Evolutionary conservation across 2,888 invertebrate genomes (phyloP).

Genomic region (Epistrophe eligans): DNA sequence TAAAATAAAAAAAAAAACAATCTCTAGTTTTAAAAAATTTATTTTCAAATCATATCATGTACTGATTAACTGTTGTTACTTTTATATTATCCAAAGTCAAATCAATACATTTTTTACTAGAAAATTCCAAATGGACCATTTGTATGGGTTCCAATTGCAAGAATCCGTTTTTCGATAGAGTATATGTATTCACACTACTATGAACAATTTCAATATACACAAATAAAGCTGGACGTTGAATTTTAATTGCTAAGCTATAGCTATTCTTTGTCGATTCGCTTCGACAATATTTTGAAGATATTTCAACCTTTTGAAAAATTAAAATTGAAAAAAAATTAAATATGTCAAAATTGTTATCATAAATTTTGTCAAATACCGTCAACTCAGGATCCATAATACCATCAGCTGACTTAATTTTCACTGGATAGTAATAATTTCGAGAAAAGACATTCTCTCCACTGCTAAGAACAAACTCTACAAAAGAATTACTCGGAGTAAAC

Average conservation of each 20-base stretch:
- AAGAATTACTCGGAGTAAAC: constrained; percentile 79
- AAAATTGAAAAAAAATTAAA: background rate
- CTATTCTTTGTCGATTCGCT: constrained; percentile 74
- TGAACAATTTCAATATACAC: constrained; percentile 81
- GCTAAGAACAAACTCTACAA: constrained; percentile 85
- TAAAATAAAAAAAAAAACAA: background rate
- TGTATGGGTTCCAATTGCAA: constrained; percentile 81
- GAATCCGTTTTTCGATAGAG: constrained; percentile 82
- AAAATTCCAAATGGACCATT: constrained; percentile 80
- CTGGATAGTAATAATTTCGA: constrained; percentile 88
- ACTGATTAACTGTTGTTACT: constrained; percentile 82
- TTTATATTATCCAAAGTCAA: constrained; percentile 79
- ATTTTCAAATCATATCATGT: constrained; percentile 76
- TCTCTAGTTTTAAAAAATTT: background rate
- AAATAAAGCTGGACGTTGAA: constrained; percentile 82
- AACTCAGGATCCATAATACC: constrained; percentile 86
- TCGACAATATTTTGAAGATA: constrained; percentile 78
- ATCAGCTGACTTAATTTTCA: constrained; percentile 85
- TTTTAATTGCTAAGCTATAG: constrained; percentile 80
- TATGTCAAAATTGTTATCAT: no score
- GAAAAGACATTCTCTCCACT: constrained; percentile 85
- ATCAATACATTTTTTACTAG: constrained; percentile 77
- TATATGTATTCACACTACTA: constrained; percentile 78
- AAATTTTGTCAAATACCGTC: constrained; percentile 83
- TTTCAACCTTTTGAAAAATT: constrained; percentile 78